These are phyloP conservation scores for Clarias pachynema DNA, from an alignment of 2,797 vertebrate species.

Conservation along the genomic window DNA sequence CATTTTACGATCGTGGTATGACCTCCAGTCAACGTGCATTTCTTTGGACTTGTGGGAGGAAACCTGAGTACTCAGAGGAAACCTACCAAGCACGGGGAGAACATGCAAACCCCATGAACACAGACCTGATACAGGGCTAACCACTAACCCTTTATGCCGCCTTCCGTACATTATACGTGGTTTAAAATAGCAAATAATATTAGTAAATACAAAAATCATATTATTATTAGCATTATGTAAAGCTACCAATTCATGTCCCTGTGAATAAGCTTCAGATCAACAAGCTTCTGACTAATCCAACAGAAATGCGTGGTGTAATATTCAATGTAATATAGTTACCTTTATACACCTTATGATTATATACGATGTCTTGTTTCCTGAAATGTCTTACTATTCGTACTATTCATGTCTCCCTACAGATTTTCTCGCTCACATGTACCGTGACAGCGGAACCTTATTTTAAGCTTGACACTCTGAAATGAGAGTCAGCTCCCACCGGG, in stretches of 20 bases:
- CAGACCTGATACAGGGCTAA: too few species aligned
- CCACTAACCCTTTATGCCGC: too few species aligned
- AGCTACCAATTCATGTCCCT: background rate
- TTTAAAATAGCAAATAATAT: too few species aligned
- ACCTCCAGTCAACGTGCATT: too few species aligned
- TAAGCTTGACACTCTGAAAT: constrained; percentile 38
- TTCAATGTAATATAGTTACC: background rate
- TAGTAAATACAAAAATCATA: too few species aligned
- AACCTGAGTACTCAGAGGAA: too few species aligned
- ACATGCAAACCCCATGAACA: too few species aligned
- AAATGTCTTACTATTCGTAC: background rate
- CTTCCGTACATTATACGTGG: too few species aligned
- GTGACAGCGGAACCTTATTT: background rate
- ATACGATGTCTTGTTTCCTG: background rate
- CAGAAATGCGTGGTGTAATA: background rate
- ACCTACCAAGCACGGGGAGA: too few species aligned
- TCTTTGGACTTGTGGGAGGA: too few species aligned
- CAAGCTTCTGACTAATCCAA: too few species aligned
- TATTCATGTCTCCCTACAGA: background rate
- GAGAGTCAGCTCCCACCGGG: constrained; percentile 22
- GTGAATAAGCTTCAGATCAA: background rate
- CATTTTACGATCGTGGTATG: too few species aligned
- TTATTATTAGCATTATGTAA: background rate
- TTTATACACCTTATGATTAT: background rate
- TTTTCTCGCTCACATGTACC: background rate